Base-by-base conservation (phyloP, 2,888 invertebrate species). In the Micropterix aruncella region DNA sequence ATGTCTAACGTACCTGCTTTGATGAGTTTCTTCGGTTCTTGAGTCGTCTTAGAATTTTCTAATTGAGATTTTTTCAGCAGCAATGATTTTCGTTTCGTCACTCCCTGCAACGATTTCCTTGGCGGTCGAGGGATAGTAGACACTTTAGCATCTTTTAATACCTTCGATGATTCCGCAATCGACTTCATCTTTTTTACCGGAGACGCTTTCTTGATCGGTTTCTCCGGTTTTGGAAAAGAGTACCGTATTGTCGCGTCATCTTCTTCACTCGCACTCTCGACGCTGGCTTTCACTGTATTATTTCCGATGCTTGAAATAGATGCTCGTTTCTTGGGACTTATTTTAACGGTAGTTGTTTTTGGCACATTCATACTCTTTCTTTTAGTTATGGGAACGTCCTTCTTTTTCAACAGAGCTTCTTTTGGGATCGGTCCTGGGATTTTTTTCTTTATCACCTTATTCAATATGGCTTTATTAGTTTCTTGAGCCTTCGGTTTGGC, bases 191-290 rank as follows among this genome's bases (percentile, higher is more conserved):
- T 57, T 59, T 40, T 51, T 40, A 15, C 52, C 47, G 14, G 48
- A 47, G 15, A 52, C 51, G 45, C 55, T 52, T 16, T 46, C 47
- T n/a, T 53, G 38, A 51, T 59, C 37, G n/a, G 37, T 41, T 47
- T 48, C 14, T 43, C 42, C 5, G 41, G 19, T 16, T 44, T 50
- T 4, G 70, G 70, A 52, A 70, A 70, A 16, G 70, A 66, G 53
- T 70, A 70, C 57, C 69, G 69, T 1, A 66, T 56, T 39, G 69
- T 69, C 46, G 65, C 67, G 43, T 70, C 70, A 37, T 70, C 70
- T 0, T 27, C 12, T 7, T 27, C 27, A 7, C 27, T 27, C 27
- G 12, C n/a, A n/a, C n/a, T n/a, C 9, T 18, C 3, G 37, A 16
- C 19, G 16, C 16, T 15, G 16, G 3, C 27, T 17, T 38, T 27